These are phyloP conservation scores for Ectemnius continuus DNA, from an alignment of 2,888 invertebrate species.

Conservation along the genomic window DNA sequence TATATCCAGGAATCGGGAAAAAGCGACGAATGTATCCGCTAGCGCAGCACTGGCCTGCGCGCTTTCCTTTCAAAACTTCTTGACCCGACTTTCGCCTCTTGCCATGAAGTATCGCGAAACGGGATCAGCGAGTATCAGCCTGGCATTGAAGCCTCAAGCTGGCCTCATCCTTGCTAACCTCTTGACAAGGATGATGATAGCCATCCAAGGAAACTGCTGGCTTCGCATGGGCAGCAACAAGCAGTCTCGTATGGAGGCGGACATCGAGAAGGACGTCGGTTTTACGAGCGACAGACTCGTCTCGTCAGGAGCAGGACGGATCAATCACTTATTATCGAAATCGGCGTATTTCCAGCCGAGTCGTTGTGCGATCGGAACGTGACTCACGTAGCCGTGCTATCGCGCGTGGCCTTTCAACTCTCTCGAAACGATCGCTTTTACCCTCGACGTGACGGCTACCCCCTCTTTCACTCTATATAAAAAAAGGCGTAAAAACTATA, in stretches of 20 bases:
- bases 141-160: slow-evolving; percentile 14
- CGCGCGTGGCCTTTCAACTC: slow-evolving; percentile 1
- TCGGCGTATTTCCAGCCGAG: slow-evolving; percentile 6
- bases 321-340: slow-evolving; percentile 29
- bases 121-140: slow-evolving; percentile 23
- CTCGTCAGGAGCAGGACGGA: background rate
- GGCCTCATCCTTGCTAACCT: slow-evolving; percentile 16
- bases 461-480: too few relatives aligned
- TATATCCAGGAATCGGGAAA: slow-evolving; percentile 8
- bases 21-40: slow-evolving; percentile 31
- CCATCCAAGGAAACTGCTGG: slow-evolving; percentile 24
- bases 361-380: background rate
- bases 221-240: slow-evolving; percentile 13
- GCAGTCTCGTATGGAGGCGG: background rate
- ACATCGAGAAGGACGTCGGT: background rate
- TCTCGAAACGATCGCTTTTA: background rate
- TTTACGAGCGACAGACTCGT: slow-evolving; percentile 14
- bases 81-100: slow-evolving; percentile 18
- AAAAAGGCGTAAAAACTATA: too few relatives aligned
- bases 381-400: background rate
- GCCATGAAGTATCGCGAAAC: slow-evolving; percentile 9
- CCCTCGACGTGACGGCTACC: background rate
- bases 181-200: slow-evolving; percentile 20
- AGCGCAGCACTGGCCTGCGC: slow-evolving; percentile 20
- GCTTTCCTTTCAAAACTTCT: slow-evolving; percentile 31